Conservation (phyloP, 2,113 vertebrate genomes). For the Apteryx mantelli region DNA sequence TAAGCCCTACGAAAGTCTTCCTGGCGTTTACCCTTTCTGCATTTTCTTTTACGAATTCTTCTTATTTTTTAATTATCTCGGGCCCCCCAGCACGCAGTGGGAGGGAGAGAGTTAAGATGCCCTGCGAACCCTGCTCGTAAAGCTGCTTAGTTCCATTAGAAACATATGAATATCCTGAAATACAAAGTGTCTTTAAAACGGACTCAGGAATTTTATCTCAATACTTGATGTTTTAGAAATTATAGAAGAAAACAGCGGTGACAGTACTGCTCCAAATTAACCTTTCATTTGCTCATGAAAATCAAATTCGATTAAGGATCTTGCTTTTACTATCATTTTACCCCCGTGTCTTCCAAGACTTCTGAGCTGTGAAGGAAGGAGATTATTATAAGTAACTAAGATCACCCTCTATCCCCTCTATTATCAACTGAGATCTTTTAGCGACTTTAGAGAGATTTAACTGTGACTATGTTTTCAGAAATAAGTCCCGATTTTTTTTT, state of each 20-base stretch:
- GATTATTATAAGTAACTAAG: conserved; percentile 18
- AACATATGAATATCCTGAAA: conserved; percentile 83
- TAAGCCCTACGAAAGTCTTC: background rate
- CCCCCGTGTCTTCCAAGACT: background rate
- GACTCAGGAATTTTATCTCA: conserved; percentile 72
- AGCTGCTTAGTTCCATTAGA: conserved; percentile 83
- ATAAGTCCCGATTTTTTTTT: background rate
- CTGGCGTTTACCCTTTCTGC: background rate
- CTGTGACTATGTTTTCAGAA: background rate
- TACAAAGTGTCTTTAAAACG: conserved; percentile 78
- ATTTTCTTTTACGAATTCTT: conserved; percentile 22
- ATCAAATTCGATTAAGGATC: conserved; percentile 73
- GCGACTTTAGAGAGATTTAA: conserved; percentile 1
- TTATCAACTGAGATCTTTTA: conserved; percentile 25
- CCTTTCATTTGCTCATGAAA: conserved; percentile 77
- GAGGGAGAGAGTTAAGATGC: conserved; percentile 81
- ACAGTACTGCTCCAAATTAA: conserved; percentile 46
- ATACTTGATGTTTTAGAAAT: conserved; percentile 58
- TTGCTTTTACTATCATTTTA: background rate
- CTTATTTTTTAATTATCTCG: conserved; percentile 61
- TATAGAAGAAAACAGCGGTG: conserved; percentile 50
- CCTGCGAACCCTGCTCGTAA: conserved; percentile 79
- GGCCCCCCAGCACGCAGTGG: conserved; percentile 42
- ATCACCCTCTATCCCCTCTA: background rate
- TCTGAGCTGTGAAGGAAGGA: background rate